Conservation (phyloP, 2,113 vertebrate species). For the Okapia johnstoni region DNA sequence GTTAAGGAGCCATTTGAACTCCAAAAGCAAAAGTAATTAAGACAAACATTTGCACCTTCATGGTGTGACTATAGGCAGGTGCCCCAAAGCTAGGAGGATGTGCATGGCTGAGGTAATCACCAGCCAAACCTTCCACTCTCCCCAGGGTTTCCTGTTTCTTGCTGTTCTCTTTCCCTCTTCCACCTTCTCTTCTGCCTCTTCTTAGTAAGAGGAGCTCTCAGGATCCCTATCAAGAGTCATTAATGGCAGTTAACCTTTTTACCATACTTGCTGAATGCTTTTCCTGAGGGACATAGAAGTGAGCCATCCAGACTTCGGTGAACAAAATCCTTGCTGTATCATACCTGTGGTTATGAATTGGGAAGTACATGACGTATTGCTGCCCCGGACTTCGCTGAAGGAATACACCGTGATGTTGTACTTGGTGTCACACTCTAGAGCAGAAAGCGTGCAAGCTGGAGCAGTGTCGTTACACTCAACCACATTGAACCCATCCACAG, state of each 20-base stretch:
- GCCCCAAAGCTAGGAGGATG: not conserved
- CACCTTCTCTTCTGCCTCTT: not conserved
- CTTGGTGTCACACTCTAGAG: conserved; percentile 84
- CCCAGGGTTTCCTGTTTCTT: not conserved
- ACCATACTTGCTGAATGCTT: not conserved
- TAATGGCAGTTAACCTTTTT: not conserved
- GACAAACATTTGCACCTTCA: not conserved
- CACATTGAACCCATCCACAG: conserved; percentile 51
- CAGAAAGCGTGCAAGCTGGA: conserved; percentile 86
- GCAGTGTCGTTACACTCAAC: conserved; percentile 87
- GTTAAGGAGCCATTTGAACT: not conserved
- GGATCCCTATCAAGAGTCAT: not conserved
- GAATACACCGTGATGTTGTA: conserved; percentile 87
- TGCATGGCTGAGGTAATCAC: not conserved
- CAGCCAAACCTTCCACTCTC: not conserved
- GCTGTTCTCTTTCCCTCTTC: not conserved
- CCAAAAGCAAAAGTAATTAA: not conserved
- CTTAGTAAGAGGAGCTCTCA: not conserved
- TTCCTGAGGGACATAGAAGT: not conserved
- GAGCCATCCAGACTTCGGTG: not conserved
- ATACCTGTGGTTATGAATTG: conserved; percentile 85
- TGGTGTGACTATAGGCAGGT: not conserved
- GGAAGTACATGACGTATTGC: conserved; percentile 83
- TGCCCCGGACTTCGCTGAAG: conserved; percentile 87
- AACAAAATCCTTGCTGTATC: fast-evolving